phyloP scores from a whole-genome alignment of 1,140 invertebrate genomes.

The Drosophila nebulosa region DNA sequence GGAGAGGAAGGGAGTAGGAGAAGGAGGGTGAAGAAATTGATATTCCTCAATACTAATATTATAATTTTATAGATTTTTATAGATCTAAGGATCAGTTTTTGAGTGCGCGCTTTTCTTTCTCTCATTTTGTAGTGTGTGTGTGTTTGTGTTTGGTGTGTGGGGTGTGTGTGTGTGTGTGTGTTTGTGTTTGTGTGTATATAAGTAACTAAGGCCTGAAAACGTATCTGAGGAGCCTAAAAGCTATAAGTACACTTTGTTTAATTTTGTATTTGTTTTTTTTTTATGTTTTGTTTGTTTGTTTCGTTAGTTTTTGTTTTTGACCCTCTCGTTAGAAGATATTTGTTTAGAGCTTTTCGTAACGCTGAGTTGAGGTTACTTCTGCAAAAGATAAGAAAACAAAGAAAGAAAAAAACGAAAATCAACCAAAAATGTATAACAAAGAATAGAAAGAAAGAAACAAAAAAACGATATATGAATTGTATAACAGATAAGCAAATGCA shows the following conservation, averaged over 20 bases:
- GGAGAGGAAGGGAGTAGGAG: neutral
- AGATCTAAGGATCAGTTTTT: conserved; percentile 39
- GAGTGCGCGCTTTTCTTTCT: conserved; percentile 34
- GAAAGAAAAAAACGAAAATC: conserved; percentile 57
- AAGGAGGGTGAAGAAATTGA: neutral
- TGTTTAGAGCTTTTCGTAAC: conserved; percentile 92
- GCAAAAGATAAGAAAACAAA: conserved; percentile 84
- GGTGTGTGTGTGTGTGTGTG: conserved; percentile 4
- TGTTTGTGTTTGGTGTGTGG: conserved; percentile 1
- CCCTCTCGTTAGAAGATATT: conserved; percentile 42
- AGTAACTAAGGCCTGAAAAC: conserved; percentile 64
- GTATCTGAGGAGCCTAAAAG: conserved; percentile 24
- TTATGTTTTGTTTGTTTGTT: conserved; percentile 22
- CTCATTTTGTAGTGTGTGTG: neutral
- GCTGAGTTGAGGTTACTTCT: conserved; percentile 93
- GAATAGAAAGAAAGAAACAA: conserved; percentile 22
- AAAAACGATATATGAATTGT: conserved; percentile 44
- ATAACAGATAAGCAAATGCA: conserved; percentile 57
- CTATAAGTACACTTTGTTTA: conserved; percentile 82
- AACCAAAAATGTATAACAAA: conserved; percentile 60
- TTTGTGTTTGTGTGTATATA: conserved; percentile 29
- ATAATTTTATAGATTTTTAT: conserved; percentile 3
- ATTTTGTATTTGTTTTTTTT: conserved; percentile 45
- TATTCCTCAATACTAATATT: conserved; percentile 2
- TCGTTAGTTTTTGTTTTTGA: conserved; percentile 34